Evolutionary conservation across 2,888 invertebrate genomes (phyloP), one percentile per base, ranked within the genome.

Genomic region (Limenitis camilla): DNA sequence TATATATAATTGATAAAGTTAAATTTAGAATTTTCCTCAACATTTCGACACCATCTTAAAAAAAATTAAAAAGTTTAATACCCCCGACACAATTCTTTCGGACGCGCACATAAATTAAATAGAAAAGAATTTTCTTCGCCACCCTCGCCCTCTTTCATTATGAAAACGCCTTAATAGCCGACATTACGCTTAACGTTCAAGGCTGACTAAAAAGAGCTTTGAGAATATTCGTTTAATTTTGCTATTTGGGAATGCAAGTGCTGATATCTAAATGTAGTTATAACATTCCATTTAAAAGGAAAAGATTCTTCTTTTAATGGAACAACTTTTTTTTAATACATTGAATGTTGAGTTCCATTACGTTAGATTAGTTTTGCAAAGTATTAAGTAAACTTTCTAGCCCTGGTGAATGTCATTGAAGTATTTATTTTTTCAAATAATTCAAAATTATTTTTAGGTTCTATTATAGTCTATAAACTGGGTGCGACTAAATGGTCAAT

Each of bases 161-260:
- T 60, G 56, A 58, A 60, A 60, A 54, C 47, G 61, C 53, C 56
- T 49, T 61, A 61, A 58, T 57, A 53, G 52, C 55, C 19, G 44
- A 48, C 58, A 61, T 61, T 60, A 61, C 52, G 49, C 55, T 55
- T 54, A 55, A 51, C 48, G 45, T 38, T 52, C 60, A 58, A 61
- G 60, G 56, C 51, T 52, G 45, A 10, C 40, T 52, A 53, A 58
- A 45, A 53, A 55, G 53, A 50, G 48, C 53, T 44, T 42, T 41
- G 41, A 19, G 32, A 38, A 40, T 45, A 51, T 39, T 43, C 43
- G n/a, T 46, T 52, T 38, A 44, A 45, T 48, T 48, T 38, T 9
- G 30, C 36, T 30, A 38, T 49, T 55, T 10, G 28, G 35, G 31
- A 52, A 52, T 54, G 40, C 51, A 36, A 40, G 41, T 51, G 11